A percentile compares a stretch with the other conserved stretches of the same genome.
phyloP scores from a whole-genome alignment of 2,797 vertebrate species.

The Leptatherina wallacei region DNA sequence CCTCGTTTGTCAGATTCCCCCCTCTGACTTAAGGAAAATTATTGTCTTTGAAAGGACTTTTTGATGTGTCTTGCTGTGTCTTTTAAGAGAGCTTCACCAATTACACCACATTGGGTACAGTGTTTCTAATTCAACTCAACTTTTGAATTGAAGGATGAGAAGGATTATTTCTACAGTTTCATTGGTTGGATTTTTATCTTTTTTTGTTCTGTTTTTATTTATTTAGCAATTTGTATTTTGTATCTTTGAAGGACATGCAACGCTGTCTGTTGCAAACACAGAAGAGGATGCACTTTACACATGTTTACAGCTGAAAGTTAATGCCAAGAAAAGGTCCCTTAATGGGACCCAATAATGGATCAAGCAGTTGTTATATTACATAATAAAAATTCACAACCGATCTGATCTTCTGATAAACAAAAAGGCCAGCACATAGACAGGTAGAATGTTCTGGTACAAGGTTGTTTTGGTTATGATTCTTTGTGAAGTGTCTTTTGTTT shows the following conservation, averaged over 20 bases:
- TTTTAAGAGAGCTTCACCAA: slow-evolving; percentile 59
- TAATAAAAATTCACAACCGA: neutral
- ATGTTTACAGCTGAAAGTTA: neutral
- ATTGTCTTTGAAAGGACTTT: slow-evolving; percentile 65
- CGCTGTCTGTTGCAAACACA: neutral
- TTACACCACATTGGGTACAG: slow-evolving; percentile 71
- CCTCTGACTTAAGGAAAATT: slow-evolving; percentile 46
- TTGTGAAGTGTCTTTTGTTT: neutral
- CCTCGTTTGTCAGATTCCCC: slow-evolving; percentile 35
- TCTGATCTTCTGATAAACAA: neutral
- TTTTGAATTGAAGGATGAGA: too few relatives aligned
- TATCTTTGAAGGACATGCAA: neutral
- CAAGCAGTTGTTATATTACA: neutral
- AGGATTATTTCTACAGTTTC: slow-evolving; percentile 59
- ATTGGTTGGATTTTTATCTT: slow-evolving; percentile 44
- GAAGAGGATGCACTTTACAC: neutral
- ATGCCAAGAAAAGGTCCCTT: neutral
- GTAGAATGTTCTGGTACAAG: neutral
- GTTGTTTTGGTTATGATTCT: neutral
- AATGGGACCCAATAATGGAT: neutral
- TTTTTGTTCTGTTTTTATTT: neutral
- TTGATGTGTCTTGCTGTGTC: slow-evolving; percentile 62
- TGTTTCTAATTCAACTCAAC: slow-evolving; percentile 61
- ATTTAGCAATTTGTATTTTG: neutral
- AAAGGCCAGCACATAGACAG: neutral